Percentiles rank a stretch among this genome's conserved stretches.
These are phyloP conservation scores for Cryptotis parvus DNA, from an alignment of 2,113 vertebrate species.

Conservation along the genomic window DNA sequence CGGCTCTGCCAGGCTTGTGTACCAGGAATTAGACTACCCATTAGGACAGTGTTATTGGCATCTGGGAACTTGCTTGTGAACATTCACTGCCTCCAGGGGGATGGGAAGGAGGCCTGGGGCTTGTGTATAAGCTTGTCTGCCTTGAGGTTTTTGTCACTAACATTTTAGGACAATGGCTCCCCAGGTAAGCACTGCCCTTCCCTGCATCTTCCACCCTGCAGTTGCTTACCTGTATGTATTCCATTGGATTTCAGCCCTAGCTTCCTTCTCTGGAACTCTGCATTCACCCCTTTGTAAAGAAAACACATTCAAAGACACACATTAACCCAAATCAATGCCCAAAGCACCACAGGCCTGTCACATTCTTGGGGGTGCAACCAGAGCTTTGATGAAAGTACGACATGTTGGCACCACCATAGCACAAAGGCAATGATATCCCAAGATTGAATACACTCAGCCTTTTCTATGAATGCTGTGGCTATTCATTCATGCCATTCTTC, in stretches of 20 bases:
- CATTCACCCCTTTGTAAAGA: constrained; percentile 72
- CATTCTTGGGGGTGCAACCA: not conserved
- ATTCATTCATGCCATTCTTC: constrained; percentile 63
- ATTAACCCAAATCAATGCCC: constrained; percentile 54
- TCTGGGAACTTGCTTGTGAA: constrained; percentile 2
- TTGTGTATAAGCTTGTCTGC: constrained; percentile 28
- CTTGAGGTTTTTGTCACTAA: constrained; percentile 60
- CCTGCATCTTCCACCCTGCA: constrained; percentile 63
- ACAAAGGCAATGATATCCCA: constrained; percentile 69
- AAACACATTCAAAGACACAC: constrained; percentile 77
- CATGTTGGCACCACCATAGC: constrained; percentile 73
- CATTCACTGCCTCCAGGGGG: not conserved
- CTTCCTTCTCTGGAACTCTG: constrained; percentile 50
- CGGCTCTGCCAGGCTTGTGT: constrained; percentile 61
- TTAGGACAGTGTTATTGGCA: not conserved
- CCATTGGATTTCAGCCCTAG: not conserved
- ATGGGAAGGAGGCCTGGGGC: not conserved
- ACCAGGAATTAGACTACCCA: constrained; percentile 37
- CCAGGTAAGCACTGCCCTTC: not conserved
- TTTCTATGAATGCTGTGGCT: constrained; percentile 82
- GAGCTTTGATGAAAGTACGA: constrained; percentile 79
- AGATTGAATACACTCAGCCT: constrained; percentile 83
- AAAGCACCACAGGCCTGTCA: not conserved
- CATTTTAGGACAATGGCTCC: constrained; percentile 53
- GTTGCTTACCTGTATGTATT: not conserved